These are phyloP conservation scores for Panulirus ornatus DNA, from an alignment of 1,140 invertebrate genomes.

Conservation along the genomic window DNA sequence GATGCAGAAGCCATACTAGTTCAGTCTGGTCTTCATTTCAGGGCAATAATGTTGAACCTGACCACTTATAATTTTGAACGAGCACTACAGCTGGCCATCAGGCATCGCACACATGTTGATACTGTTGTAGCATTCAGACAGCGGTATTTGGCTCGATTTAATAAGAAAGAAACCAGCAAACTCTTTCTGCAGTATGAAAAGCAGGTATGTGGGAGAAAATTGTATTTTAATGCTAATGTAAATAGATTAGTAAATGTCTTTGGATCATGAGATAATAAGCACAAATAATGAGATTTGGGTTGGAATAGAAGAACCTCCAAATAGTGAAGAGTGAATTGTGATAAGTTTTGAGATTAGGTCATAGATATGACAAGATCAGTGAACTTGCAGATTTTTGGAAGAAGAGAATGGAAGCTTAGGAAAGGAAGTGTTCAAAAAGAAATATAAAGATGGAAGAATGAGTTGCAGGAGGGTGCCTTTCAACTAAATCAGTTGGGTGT, in stretches of 20 bases:
- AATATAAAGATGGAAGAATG: too few species aligned
- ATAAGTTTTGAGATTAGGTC: background rate
- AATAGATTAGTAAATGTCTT: background rate
- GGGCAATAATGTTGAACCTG: slow-evolving; percentile 90
- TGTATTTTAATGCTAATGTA: background rate
- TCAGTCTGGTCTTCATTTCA: slow-evolving; percentile 86
- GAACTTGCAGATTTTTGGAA: too few species aligned
- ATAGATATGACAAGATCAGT: too few species aligned
- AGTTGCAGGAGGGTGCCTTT: too few species aligned
- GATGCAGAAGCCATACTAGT: slow-evolving; percentile 91
- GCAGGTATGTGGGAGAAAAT: slow-evolving; percentile 78
- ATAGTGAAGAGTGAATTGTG: background rate
- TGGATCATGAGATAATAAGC: background rate
- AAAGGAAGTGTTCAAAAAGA: too few species aligned
- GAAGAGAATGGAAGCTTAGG: too few species aligned
- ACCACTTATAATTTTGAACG: slow-evolving; percentile 92
- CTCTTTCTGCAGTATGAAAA: slow-evolving; percentile 84
- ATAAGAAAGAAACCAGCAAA: slow-evolving; percentile 87
- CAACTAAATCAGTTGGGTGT: too few species aligned
- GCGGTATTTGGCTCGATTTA: slow-evolving; percentile 86
- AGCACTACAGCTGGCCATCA: slow-evolving; percentile 90
- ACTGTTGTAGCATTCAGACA: slow-evolving; percentile 87
- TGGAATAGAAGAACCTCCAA: background rate
- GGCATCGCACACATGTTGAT: slow-evolving; percentile 88
- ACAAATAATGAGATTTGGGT: background rate